Evolutionary conservation across 64 coral and sea anemone genomes (phyloP).

Genomic region (Orbicella faveolata): DNA sequence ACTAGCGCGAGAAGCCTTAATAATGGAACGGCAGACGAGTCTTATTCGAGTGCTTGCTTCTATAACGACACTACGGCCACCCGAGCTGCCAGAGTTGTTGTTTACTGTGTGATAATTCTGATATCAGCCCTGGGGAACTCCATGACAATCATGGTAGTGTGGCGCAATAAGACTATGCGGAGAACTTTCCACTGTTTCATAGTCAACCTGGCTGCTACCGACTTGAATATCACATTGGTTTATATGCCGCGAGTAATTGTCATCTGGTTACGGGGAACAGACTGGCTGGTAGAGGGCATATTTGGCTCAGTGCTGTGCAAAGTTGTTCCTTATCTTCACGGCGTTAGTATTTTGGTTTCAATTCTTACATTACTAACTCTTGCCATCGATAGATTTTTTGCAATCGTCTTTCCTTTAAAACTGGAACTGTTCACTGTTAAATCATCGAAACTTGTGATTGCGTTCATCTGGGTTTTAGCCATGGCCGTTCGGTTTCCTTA

Average conservation of each 20-base stretch:
- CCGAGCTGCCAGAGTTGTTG: not conserved
- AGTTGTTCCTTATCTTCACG: slow-evolving; percentile 43
- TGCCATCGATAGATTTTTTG: slow-evolving; percentile 27
- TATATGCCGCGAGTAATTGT: slow-evolving; percentile 53
- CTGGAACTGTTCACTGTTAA: slow-evolving; percentile 5
- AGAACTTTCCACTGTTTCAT: slow-evolving; percentile 48
- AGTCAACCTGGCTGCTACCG: slow-evolving; percentile 30
- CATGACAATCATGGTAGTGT: slow-evolving; percentile 25
- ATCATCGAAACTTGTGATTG: slow-evolving; percentile 18
- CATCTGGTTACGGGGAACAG: slow-evolving; percentile 14
- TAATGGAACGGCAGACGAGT: not conserved
- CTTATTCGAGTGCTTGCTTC: not conserved
- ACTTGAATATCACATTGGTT: slow-evolving; percentile 38
- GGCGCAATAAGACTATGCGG: slow-evolving; percentile 16
- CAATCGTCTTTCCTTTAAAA: slow-evolving; percentile 30
- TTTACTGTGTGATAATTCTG: slow-evolving; percentile 44
- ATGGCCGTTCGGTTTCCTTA: slow-evolving; percentile 39
- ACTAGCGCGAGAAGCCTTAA: not conserved
- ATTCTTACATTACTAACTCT: slow-evolving; percentile 33
- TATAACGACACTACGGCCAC: not conserved
- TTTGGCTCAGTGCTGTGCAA: slow-evolving; percentile 46
- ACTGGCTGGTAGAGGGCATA: slow-evolving; percentile 16
- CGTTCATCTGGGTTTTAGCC: slow-evolving; percentile 30
- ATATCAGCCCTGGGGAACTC: slow-evolving; percentile 40
- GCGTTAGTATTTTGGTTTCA: slow-evolving; percentile 22